Percentiles rank a stretch among this genome's conserved stretches.
Evolutionary conservation across 1,140 invertebrate genomes (phyloP).

Genomic region (Zaprionus africanus): DNA sequence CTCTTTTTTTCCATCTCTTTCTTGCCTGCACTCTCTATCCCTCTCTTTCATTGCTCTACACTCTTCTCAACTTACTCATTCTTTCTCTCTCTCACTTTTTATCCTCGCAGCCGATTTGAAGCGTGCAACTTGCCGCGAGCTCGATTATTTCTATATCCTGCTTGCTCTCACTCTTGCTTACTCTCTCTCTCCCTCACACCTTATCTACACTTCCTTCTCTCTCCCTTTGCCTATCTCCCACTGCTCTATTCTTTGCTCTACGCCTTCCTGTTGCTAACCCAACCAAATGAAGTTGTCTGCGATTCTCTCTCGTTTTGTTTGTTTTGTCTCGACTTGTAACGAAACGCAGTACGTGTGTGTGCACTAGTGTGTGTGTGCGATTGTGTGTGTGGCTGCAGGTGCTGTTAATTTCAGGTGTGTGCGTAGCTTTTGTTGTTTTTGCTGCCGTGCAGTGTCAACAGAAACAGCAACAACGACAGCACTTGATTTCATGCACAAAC

Average conservation of each 20-base stretch:
- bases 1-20: background rate
- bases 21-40: background rate
- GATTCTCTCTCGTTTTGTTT: slow-evolving; percentile 52
- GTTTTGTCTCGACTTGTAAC: slow-evolving; percentile 72
- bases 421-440: slow-evolving; percentile 45
- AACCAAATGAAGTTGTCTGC: slow-evolving; percentile 43
- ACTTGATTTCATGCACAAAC: slow-evolving; percentile 80
- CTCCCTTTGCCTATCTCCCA: too few relatives aligned
- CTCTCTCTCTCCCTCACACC: background rate
- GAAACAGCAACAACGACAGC: slow-evolving; percentile 30
- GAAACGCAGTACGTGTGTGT: slow-evolving; percentile 24
- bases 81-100: background rate
- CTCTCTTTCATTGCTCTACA: background rate
- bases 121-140: slow-evolving; percentile 67
- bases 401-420: slow-evolving; percentile 22
- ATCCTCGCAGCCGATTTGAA: slow-evolving; percentile 31
- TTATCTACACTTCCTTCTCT: background rate
- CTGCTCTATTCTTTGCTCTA: background rate
- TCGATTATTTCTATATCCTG: slow-evolving; percentile 7
- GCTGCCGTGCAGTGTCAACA: slow-evolving; percentile 62
- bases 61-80: background rate
- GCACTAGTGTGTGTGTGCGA: background rate
- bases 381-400: slow-evolving; percentile 33
- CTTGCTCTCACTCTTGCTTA: background rate
- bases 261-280: slow-evolving; percentile 16